A percentile compares a stretch with the other conserved stretches of the same genome.
Conservation (phyloP, 2,797 vertebrate species). For the Alosa sapidissima region DNA sequence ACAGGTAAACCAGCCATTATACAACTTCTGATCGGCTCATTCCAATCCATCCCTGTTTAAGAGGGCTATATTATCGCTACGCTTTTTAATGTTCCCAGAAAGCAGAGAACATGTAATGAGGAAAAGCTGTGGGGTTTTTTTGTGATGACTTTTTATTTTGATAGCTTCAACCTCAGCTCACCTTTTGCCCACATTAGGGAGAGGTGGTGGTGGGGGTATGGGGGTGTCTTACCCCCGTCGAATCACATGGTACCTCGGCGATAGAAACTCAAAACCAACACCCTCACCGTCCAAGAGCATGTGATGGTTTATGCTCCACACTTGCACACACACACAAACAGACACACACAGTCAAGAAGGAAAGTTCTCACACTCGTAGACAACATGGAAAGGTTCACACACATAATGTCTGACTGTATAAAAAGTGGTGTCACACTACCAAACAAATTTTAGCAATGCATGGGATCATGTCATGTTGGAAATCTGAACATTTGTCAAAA, state of each 20-base stretch:
- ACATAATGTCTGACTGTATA: neutral
- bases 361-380: constrained; percentile 5
- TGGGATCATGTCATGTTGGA: neutral
- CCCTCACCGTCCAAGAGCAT: constrained; percentile 75
- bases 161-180: constrained; percentile 62
- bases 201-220: constrained; percentile 32
- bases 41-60: neutral
- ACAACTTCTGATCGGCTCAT: neutral
- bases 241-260: constrained; percentile 70
- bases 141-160: neutral
- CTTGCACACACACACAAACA: constrained; percentile 23
- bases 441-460: neutral
- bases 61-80: neutral
- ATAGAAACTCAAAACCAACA: constrained; percentile 81
- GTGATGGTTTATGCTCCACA: constrained; percentile 58
- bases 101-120: neutral
- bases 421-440: neutral
- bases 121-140: neutral
- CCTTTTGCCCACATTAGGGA: constrained; percentile 64
- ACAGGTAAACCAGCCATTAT: neutral
- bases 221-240: constrained; percentile 50
- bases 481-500: neutral
- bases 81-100: neutral
- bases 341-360: constrained; percentile 38
- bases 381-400: constrained; percentile 11